Evolutionary conservation across 2,797 vertebrate genomes (phyloP).

Genomic region (Masticophis lateralis): DNA sequence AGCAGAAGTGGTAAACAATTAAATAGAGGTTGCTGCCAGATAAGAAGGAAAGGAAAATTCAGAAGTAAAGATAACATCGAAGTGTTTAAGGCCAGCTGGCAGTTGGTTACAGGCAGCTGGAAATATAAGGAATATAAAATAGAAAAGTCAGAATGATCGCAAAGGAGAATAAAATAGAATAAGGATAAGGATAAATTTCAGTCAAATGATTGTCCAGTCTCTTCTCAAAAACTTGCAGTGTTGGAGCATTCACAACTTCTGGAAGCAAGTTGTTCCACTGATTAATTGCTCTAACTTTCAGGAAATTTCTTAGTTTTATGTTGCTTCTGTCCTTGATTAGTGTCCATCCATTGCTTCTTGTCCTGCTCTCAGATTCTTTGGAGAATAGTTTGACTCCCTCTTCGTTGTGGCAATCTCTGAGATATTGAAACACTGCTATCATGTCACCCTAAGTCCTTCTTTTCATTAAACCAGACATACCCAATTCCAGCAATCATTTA

Average conservation of each 20-base stretch:
- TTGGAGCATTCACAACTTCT: not conserved
- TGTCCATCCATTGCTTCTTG: not conserved
- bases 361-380: not conserved
- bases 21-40: not conserved
- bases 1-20: not conserved
- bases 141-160: not conserved
- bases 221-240: not conserved
- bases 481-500: not conserved
- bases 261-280: not conserved
- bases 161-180: not conserved
- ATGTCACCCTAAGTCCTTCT: not conserved
- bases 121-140: not conserved
- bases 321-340: not conserved
- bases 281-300: not conserved
- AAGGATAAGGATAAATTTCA: not conserved
- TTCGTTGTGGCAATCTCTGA: not conserved
- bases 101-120: not conserved
- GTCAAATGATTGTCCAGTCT: not conserved
- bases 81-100: not conserved
- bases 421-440: not conserved
- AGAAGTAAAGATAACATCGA: not conserved
- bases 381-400: not conserved
- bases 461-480: not conserved
- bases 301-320: not conserved
- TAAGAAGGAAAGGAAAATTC: not conserved